Evolutionary conservation across 1,140 invertebrate species (phyloP).

Genomic region (Pseudomyrmex sp.): DNA sequence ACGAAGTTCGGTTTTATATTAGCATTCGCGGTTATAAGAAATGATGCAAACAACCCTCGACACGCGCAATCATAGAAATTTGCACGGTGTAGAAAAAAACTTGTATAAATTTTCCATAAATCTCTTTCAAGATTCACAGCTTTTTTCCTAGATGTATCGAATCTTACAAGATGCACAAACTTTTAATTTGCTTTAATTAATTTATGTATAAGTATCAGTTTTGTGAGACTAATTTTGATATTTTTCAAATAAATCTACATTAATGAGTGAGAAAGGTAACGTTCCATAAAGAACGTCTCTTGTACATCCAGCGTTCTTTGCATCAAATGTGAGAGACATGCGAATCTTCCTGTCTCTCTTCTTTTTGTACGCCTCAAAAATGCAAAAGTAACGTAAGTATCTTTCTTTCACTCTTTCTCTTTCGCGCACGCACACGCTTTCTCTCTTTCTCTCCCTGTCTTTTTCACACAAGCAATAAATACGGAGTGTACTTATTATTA

Average conservation of each 20-base stretch:
- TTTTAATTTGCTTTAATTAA: not conserved
- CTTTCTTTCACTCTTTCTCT: conserved; percentile 28
- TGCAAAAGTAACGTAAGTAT: conserved; percentile 3
- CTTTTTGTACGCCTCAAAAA: conserved; percentile 28
- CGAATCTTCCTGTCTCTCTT: conserved; percentile 17
- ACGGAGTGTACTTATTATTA: conserved; percentile 29
- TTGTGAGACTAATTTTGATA: not conserved
- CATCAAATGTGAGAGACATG: conserved; percentile 27
- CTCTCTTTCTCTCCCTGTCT: not conserved
- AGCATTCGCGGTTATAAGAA: not conserved
- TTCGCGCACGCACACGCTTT: not conserved
- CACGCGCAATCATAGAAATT: conserved; percentile 15
- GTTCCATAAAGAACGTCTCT: not conserved
- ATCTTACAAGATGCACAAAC: not conserved
- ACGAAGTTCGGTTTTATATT: conserved; percentile 48
- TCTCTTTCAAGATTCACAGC: too few relatives aligned
- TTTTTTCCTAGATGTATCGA: not conserved
- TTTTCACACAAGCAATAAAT: conserved; percentile 25
- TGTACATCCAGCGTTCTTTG: conserved; percentile 10
- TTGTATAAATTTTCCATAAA: not conserved
- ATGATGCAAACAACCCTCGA: conserved; percentile 26
- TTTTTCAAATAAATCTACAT: too few relatives aligned
- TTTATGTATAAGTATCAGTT: not conserved
- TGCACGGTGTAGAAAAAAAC: not conserved
- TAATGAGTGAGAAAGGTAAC: not conserved